Base-by-base conservation (phyloP, 2,888 invertebrate genomes). In the Thera britannica region DNA sequence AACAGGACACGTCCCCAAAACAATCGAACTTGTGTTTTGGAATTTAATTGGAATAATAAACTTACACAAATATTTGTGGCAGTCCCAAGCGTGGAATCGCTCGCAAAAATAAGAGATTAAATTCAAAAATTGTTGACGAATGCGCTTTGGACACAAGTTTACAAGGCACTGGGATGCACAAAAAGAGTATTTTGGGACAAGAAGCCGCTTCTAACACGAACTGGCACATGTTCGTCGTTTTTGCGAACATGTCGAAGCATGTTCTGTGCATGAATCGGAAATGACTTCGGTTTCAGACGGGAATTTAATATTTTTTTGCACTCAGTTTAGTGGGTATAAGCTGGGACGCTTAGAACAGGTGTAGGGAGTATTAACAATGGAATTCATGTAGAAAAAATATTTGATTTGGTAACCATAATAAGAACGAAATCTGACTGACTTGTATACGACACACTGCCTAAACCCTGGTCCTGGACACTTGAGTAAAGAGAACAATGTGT, bases 241-340 rank as follows among this genome's bases (percentile, higher is more conserved):
- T 85, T 85, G 83, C 75, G 62, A 67, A 79, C 81, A 81, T 83
- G 80, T 80, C 74, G 78, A 76, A 80, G 74, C 83, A 76, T 85
- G 86, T 84, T 83, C 83, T 78, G 88, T 88, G 85, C 87, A 85
- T 76, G 85, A 80, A 83, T 82, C 74, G 75, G 79, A 79, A 82
- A 83, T 80, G 75, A 78, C 69, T 64, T 73, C 71, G 72, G 83
- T 79, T 78, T 79, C 62, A 59, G 67, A 65, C 61, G 71, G 67
- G 59, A 55, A 68, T 67, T 68, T 70, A 61, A 34, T 67, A 61
- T 61, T 73, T 68, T 68, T 68, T 68, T 65, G 58, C 38, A n/a
- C 5, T 41, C 9, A 49, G 34, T 44, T 44, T 57, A 8, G 12
- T 52, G 35, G 35, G 8, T 59, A 54, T 41, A 48, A 48, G 56